phyloP scores from a whole-genome alignment of 1,140 invertebrate species.

The Ips nitidus region DNA sequence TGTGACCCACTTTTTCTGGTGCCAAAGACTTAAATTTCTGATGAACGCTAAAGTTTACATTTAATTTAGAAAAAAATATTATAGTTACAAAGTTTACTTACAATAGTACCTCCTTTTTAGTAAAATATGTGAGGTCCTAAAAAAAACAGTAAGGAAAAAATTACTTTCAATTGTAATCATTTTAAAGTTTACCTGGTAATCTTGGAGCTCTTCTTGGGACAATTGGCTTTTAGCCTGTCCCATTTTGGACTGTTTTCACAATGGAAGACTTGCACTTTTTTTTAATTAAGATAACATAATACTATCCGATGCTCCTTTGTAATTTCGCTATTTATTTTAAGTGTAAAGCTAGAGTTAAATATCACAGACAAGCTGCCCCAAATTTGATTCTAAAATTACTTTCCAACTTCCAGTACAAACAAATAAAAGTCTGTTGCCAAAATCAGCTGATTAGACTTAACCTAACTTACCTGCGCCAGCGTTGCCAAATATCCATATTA shows the following conservation, averaged over 20 bases:
- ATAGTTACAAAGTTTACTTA: conserved; percentile 61
- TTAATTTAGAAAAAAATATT: conserved; percentile 13
- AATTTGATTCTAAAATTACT: too few relatives aligned
- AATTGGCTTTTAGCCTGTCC: conserved; percentile 80
- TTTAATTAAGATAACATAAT: too few relatives aligned
- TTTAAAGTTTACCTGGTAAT: conserved; percentile 75
- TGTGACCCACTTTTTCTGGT: conserved; percentile 79
- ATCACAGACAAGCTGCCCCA: too few relatives aligned
- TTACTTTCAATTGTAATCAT: conserved; percentile 25
- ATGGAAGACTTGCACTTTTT: background rate
- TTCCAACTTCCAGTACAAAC: too few relatives aligned
- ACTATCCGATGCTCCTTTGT: too few relatives aligned
- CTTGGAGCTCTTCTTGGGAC: conserved; percentile 83
- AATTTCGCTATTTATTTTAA: too few relatives aligned
- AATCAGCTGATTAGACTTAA: too few relatives aligned
- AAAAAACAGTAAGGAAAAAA: conserved; percentile 55
- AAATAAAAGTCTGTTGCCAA: too few relatives aligned
- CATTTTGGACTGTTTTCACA: conserved; percentile 54
- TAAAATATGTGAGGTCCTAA: conserved; percentile 84
- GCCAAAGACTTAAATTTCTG: conserved; percentile 83
- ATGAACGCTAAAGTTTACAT: conserved; percentile 69
- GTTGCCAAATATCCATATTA: too few relatives aligned
- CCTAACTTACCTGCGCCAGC: too few relatives aligned
- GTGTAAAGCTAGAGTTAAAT: too few relatives aligned
- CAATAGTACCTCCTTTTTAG: conserved; percentile 87